Base-by-base conservation (phyloP, 2,888 invertebrate species). In the Cataglyphis albicans region DNA sequence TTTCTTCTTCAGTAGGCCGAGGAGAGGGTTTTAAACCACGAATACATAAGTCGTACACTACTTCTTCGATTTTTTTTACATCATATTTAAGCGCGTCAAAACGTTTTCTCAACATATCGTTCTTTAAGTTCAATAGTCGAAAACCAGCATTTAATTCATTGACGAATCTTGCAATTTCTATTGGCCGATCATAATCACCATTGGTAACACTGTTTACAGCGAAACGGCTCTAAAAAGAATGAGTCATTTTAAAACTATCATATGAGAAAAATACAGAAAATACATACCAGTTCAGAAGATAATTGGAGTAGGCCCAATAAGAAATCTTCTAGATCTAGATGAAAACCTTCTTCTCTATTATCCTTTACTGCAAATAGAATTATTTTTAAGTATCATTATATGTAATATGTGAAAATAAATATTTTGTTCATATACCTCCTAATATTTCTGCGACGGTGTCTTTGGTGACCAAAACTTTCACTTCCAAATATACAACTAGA, bases 61-160 rank as follows among this genome's bases (percentile, higher is more conserved):
- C 97, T 94, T 98, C 98, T 93, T 99, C 99, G 21, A 98, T 98
- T 94, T 98, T 99, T 95, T 98, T 98, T 32, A 98, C 97, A 92
- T 98, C 98, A 92, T 99, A 99, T 88, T 98, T 98, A 2, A 99
- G 95, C 0, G 96, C 97, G 95, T 99, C 98, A 91, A 97, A 98
- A 18, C 97, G 96, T 93, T 98, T 98, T 74, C 98, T 96, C 3
- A 99, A 95, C 7, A 96, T 96, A 93, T 98, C 98, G 94, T 99
- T 99, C 95, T 99, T 99, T 72, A 99, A 95, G 93, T 98, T 99
- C 18, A 99, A 94, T 81, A 98, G 95, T 92, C 98, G 97, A 93
- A 98, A 99, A 0, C 98, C 99, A 4, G 98, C 97, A 93, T 98
- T 98, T 1, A 99, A 94, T 91, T 98, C 98, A 89, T 97, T 97